phyloP scores from a whole-genome alignment of 1,140 invertebrate genomes.

The Holotrichia oblita region DNA sequence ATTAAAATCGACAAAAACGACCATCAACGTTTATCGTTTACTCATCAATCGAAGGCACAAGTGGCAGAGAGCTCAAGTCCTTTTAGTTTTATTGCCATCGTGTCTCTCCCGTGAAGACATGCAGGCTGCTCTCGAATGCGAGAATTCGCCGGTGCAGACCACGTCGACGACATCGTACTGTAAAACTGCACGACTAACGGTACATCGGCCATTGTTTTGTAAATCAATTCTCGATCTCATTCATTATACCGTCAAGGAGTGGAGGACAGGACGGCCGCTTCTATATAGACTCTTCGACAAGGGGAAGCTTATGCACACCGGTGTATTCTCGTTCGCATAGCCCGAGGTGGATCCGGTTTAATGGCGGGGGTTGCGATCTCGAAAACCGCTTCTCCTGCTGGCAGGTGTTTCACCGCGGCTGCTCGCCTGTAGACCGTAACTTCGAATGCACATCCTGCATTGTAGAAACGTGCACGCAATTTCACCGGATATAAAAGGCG shows the following conservation, averaged over 20 bases:
- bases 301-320: too few relatives aligned
- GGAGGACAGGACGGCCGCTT: too few relatives aligned
- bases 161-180: neutral
- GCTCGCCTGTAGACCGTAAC: neutral
- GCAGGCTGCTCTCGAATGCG: neutral
- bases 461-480: neutral
- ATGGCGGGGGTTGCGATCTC: neutral
- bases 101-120: neutral
- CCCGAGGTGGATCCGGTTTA: neutral
- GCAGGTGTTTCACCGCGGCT: neutral
- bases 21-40: neutral
- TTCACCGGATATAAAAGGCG: conserved; percentile 16
- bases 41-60: neutral
- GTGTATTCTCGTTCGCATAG: neutral
- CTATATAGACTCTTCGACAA: too few relatives aligned
- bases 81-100: neutral
- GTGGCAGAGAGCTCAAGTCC: neutral
- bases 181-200: conserved; percentile 1
- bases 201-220: conserved; percentile 6
- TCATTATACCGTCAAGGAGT: neutral
- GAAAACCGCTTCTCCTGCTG: neutral
- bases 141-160: neutral
- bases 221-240: conserved; percentile 13
- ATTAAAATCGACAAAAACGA: conserved; percentile 9
- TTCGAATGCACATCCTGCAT: neutral